Base-by-base conservation (phyloP, 2,888 invertebrate genomes). In the Trichogramma dendrolimi region DNA sequence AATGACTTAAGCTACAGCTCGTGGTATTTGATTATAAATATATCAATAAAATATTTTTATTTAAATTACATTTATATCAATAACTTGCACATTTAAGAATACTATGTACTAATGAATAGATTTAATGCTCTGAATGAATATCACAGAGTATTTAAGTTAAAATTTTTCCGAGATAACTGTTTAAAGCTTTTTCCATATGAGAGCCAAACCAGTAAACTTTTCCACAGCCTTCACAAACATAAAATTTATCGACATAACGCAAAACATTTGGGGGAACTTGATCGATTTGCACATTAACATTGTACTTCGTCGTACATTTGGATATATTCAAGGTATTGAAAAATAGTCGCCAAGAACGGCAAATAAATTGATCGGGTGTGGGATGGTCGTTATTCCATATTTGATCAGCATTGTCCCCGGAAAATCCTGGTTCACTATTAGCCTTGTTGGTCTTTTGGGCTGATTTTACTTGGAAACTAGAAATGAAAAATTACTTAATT, bases 221-320 rank as follows among this genome's bases (percentile, higher is more conserved):
- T 0, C 91, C 92, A 80, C 92, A 92, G 41, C 73, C 75, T 68
- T 86, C 85, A 79, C 92, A 92, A 43, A 90, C 79, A 69, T 86
- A 85, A 73, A 87, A 90, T 62, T 81, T 68, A 59, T 85, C 82
- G 38, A 82, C 80, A 59, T 80, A 78, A 48, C 75, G 71, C 69
- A 81, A 69, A 56, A 82, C 77, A 39, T 82, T 75, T 47, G 78
- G 70, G 42, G 83, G 78, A 67, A 86, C 74, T 71, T 81, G 75
- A 55, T 83, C 80, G 60, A 86, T 81, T 74, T 85, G 82, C 71
- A 88, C 82, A 68, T 75, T 73, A 7, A 79, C 81, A n/a, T 85
- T 84, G 70, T 82, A 81, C 67, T 79, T 82, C 1, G 87, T 86
- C 63, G 79, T 76, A 70, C 84, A 83, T 7, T 75, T 70, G 0